Percentiles rank a stretch among this genome's conserved stretches.
These are phyloP conservation scores for Pogoniulus pusillus DNA, from an alignment of 2,797 vertebrate species.

Conservation along the genomic window DNA sequence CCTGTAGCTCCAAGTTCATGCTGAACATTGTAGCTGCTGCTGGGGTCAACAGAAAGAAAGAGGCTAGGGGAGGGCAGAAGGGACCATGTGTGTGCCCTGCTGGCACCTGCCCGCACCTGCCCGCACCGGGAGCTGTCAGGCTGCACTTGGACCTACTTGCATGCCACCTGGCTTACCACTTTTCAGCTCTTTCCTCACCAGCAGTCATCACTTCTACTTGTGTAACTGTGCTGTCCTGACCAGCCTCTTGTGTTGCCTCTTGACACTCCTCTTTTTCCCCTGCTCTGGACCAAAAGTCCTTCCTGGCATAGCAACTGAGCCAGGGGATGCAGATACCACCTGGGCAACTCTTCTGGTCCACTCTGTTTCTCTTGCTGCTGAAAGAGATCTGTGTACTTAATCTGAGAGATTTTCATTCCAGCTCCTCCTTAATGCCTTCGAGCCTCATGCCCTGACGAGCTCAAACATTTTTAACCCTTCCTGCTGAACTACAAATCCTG, in stretches of 20 bases:
- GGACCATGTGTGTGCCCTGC: no score
- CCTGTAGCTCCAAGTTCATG: neutral
- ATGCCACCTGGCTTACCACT: neutral
- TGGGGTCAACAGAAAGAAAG: neutral
- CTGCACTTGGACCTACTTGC: no score
- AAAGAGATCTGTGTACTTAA: neutral
- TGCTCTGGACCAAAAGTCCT: neutral
- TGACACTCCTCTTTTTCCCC: neutral
- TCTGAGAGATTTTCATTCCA: neutral
- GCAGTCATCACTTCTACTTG: neutral
- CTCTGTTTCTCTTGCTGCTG: neutral
- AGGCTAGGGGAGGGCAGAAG: neutral
- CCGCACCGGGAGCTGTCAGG: no score
- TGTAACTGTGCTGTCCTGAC: accelerated
- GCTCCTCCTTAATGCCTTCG: neutral
- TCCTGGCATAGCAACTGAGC: neutral
- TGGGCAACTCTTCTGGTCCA: neutral
- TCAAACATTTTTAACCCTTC: neutral
- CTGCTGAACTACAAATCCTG: neutral
- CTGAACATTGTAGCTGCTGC: neutral
- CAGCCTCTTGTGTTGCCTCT: neutral
- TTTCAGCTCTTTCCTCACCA: neutral
- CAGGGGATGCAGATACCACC: neutral
- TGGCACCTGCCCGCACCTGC: no score
- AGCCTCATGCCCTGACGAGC: neutral